Base-by-base conservation (phyloP, 2,888 invertebrate genomes). In the Zaprionus bogoriensis region DNA sequence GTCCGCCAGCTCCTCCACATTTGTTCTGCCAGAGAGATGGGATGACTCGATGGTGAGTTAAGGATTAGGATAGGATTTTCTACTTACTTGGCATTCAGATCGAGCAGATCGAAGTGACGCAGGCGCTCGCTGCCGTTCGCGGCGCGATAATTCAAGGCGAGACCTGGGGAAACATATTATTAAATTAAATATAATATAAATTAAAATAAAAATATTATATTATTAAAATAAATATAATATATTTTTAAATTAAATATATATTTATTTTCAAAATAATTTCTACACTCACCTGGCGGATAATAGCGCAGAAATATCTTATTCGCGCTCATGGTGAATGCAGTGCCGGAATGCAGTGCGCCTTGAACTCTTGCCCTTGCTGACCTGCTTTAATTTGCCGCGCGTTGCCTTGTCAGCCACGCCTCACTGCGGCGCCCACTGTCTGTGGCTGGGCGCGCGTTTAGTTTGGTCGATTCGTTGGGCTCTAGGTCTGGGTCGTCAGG, bases 231-330 rank as follows among this genome's bases (percentile, higher is more conserved):
- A n/a, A n/a, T n/a, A n/a, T n/a, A n/a, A n/a, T n/a, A n/a, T n/a
- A n/a, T n/a, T n/a, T n/a, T n/a, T n/a, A n/a, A n/a, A n/a, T n/a
- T n/a, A n/a, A n/a, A n/a, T n/a, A n/a, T n/a, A n/a, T n/a, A n/a
- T n/a, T n/a, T n/a, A n/a, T n/a, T n/a, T n/a, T n/a, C n/a, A n/a
- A n/a, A n/a, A n/a, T n/a, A 20, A n/a, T 2, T 39, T 39, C 5
- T 4, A 2, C 32, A 3, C 9, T 53, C 45, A 93, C 95, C 95
- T 66, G 95, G 95, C 0, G 95, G 95, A 78, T 94, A 94, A 87
- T 95, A 95, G 60, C 95, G 92, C 25, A 95, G 90, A 88, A 94
- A 93, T 82, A 95, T 93, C 90, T 94, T 94, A 58, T 93, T 91
- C 62, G 95, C 90, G 89, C 93, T 94, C 94, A 95, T 95, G 23